Conservation (phyloP, 2,797 vertebrate species). For the Phrynocephalus forsythii region DNA sequence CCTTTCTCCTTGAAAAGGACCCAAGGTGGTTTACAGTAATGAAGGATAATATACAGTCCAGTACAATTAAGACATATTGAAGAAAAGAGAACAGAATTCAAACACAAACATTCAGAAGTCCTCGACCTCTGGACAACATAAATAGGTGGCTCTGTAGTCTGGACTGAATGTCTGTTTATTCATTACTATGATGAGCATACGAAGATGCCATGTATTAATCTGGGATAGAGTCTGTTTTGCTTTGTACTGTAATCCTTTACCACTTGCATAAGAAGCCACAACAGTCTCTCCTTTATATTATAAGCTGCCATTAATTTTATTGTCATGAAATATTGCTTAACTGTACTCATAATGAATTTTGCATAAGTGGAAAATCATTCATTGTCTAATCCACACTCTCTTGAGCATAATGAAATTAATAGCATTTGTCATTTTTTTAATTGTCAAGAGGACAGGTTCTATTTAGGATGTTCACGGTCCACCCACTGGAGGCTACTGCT, state of each 20-base stretch:
- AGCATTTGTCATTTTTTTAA: slow-evolving; percentile 47
- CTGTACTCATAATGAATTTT: slow-evolving; percentile 31
- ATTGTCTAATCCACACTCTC: slow-evolving; percentile 14
- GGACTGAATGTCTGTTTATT: slow-evolving; percentile 37
- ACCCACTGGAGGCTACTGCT: background rate
- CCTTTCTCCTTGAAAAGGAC: too few species aligned
- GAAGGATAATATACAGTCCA: too few species aligned
- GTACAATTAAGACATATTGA: background rate
- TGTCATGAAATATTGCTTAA: slow-evolving; percentile 20
- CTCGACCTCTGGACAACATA: slow-evolving; percentile 62
- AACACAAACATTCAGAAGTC: slow-evolving; percentile 66
- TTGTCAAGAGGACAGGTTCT: slow-evolving; percentile 49
- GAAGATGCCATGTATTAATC: background rate
- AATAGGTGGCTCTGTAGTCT: slow-evolving; percentile 55
- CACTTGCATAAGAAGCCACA: background rate
- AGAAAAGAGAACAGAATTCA: slow-evolving; percentile 68
- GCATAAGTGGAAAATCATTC: slow-evolving; percentile 8
- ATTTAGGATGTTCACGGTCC: slow-evolving; percentile 17
- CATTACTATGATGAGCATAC: background rate
- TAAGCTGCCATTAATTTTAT: slow-evolving; percentile 14
- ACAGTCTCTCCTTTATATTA: background rate
- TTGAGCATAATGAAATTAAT: slow-evolving; percentile 42
- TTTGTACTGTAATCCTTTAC: too few species aligned
- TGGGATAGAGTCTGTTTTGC: background rate
- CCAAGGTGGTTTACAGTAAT: too few species aligned